Evolutionary conservation across 2,888 invertebrate genomes (phyloP).

Genomic region (Salticus scenicus): DNA sequence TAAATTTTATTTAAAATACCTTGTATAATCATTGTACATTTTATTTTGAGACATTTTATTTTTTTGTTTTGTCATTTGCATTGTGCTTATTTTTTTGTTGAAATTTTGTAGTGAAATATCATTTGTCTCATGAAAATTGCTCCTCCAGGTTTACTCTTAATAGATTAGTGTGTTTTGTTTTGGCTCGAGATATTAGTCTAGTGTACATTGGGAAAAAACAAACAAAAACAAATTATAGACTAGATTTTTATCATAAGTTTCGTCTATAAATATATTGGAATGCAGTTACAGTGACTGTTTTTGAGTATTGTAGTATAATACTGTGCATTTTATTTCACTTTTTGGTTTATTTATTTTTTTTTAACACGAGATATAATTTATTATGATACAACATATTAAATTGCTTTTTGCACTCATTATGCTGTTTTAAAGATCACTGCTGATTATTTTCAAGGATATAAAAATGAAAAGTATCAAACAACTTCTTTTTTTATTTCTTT

Average conservation of each 20-base stretch:
- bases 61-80: slow-evolving; percentile 46
- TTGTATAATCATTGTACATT: slow-evolving; percentile 62
- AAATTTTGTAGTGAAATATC: slow-evolving; percentile 38
- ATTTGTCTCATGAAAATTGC: slow-evolving; percentile 24
- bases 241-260: slow-evolving; percentile 50
- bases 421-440: background rate
- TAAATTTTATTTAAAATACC: slow-evolving; percentile 47
- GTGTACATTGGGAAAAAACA: slow-evolving; percentile 54
- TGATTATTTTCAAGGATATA: too few relatives aligned
- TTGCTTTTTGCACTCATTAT: background rate
- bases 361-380: too few relatives aligned
- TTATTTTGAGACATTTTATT: slow-evolving; percentile 30
- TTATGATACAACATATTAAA: background rate
- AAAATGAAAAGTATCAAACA: too few relatives aligned
- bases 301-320: slow-evolving; percentile 60
- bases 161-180: slow-evolving; percentile 57
- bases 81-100: slow-evolving; percentile 26
- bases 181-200: slow-evolving; percentile 48
- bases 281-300: slow-evolving; percentile 39
- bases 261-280: slow-evolving; percentile 43
- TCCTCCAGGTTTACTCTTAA: slow-evolving; percentile 59
- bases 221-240: slow-evolving; percentile 53
- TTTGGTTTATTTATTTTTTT: background rate
- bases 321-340: slow-evolving; percentile 38
- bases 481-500: too few relatives aligned